These are phyloP conservation scores for Lepilemur ruficaudatus DNA, from an alignment of 2,797 vertebrate genomes.

Conservation along the genomic window DNA sequence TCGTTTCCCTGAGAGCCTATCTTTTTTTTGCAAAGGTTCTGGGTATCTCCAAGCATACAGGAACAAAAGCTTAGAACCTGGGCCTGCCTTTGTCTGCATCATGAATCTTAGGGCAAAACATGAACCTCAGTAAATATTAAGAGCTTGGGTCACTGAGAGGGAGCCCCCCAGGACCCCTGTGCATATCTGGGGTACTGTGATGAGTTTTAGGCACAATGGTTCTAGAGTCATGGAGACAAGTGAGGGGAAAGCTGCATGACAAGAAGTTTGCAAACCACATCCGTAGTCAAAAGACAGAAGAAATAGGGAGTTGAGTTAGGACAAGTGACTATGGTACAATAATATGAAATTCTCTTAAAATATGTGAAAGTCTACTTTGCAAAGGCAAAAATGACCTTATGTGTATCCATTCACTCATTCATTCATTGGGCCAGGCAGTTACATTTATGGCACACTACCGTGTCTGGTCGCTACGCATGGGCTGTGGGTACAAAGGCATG, in stretches of 20 bases:
- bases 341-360: not conserved
- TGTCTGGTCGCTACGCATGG: not conserved
- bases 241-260: not conserved
- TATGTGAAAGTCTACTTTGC: not conserved
- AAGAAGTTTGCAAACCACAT: not conserved
- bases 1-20: not conserved
- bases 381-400: not conserved
- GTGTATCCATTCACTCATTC: not conserved
- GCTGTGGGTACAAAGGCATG: not conserved
- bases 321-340: not conserved
- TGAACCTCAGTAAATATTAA: not conserved
- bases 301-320: not conserved
- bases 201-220: not conserved
- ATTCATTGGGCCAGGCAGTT: not conserved
- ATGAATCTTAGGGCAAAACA: not conserved
- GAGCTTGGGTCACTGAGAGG: not conserved
- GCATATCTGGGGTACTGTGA: not conserved
- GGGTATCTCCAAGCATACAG: not conserved
- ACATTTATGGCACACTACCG: not conserved
- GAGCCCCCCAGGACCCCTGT: not conserved
- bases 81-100: not conserved
- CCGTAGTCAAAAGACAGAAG: not conserved
- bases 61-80: not conserved
- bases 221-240: not conserved
- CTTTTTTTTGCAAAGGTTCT: not conserved